Conservation (phyloP, 2,113 vertebrate species). For the Notechis scutatus region DNA sequence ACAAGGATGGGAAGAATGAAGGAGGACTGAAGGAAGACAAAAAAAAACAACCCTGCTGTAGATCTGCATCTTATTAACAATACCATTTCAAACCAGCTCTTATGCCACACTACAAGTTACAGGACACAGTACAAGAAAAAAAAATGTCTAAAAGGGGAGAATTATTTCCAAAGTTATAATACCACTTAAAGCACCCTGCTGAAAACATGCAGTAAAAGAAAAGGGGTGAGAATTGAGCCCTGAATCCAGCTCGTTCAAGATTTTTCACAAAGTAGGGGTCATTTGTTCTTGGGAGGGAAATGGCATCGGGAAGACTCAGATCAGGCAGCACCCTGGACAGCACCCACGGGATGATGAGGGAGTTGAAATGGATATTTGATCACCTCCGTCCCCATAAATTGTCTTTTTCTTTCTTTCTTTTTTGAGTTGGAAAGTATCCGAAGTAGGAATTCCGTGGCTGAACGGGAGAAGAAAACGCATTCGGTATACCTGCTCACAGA, state of each 20-base stretch:
- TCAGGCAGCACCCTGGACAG: conserved; percentile 18
- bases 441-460: not conserved
- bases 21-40: not conserved
- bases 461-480: not conserved
- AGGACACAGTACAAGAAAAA: not conserved
- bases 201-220: not conserved
- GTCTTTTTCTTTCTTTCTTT: not conserved
- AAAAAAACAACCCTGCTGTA: not conserved
- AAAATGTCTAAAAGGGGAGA: not conserved
- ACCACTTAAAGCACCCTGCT: not conserved
- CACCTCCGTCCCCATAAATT: not conserved
- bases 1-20: not conserved
- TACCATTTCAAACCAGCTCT: not conserved
- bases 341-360: not conserved
- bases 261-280: not conserved
- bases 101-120: not conserved
- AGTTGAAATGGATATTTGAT: not conserved
- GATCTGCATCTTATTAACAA: not conserved
- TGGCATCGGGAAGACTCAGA: not conserved
- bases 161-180: not conserved
- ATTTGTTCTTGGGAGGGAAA: not conserved
- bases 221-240: not conserved
- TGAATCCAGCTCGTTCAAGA: not conserved
- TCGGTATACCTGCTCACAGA: not conserved
- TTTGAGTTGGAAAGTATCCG: not conserved